Evolutionary conservation across 2,888 invertebrate species (phyloP), one percentile per base, ranked within the genome.

Genomic region (Hirtodrosophila duncani): DNA sequence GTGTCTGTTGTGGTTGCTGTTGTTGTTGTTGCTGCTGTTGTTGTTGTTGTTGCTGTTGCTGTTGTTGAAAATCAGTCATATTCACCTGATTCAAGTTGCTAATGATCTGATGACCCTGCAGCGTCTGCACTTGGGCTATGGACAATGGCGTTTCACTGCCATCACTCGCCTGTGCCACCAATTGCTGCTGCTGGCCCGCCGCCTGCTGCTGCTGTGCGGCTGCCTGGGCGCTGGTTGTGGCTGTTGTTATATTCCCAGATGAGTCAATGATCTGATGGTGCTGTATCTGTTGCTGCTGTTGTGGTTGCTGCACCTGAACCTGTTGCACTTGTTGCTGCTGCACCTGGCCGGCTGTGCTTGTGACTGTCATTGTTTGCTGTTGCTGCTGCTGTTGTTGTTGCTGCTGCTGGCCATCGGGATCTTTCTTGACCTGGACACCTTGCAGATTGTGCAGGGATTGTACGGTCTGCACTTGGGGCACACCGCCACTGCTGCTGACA

Each of bases 31-130:
- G 67, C 0, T 59, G 69, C 1, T 63, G 63, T 0, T 63, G 72
- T 1, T 58, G 79, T 3, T 56, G 69, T 2, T 63, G 65, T 1
- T 61, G 68, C 27, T 81, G 83, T 51, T 83, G 80, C 63, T 84
- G 84, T 63, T 83, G 80, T 74, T 86, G 82, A 68, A 82, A 85
- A 66, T 85, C 85, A 80, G 81, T 82, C 75, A 85, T 85, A 86
- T 86, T 86, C 86, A 87, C 87, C 87, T 87, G 87, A 83, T 87
- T 87, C 42, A 87, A 81, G 67, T 87, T 87, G 70, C 86, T 85
- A 61, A 87, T 78, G 45, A 87, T 83, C 70, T 86, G 87, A 77
- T 87, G 87, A 41, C 87, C 87, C 65, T 85, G 87, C 71, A 87
- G 62, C 34, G 87, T 86, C 78, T 87, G 87, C 51, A 87, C 87